Conservation (phyloP, 2,888 invertebrate species). For the Xanthia icteritia region DNA sequence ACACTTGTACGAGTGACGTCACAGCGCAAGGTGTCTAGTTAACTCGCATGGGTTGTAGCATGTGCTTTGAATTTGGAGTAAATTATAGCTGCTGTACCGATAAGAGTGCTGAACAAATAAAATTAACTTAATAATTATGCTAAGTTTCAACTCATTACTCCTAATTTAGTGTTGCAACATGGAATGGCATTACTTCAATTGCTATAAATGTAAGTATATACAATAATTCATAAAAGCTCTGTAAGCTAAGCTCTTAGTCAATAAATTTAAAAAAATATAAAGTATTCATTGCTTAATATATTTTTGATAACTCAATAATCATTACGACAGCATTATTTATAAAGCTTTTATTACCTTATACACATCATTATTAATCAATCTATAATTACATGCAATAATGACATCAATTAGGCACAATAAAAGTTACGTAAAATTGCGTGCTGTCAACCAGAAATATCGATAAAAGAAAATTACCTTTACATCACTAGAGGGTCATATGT, state of each 20-base stretch:
- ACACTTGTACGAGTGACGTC: too few species aligned
- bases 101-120: too few species aligned
- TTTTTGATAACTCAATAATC: background rate
- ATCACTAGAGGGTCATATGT: slow-evolving; percentile 81
- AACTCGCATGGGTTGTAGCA: too few species aligned
- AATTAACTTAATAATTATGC: too few species aligned
- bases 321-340: background rate
- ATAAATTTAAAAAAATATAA: background rate
- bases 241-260: background rate
- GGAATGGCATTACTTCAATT: too few species aligned
- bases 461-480: slow-evolving; percentile 54
- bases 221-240: background rate
- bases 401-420: slow-evolving; percentile 22
- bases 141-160: too few species aligned
- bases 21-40: too few species aligned
- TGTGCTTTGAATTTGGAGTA: too few species aligned
- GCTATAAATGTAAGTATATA: background rate
- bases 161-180: too few species aligned
- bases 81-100: too few species aligned
- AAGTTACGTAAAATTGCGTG: slow-evolving; percentile 24
- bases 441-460: slow-evolving; percentile 34
- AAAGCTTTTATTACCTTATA: background rate
- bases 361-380: slow-evolving; percentile 6
- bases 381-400: slow-evolving; percentile 12
- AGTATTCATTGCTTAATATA: background rate